A percentile compares a stretch with the other conserved stretches of the same genome.
Conservation (phyloP, 2,797 vertebrate genomes). For the Arctocebus calabarensis region DNA sequence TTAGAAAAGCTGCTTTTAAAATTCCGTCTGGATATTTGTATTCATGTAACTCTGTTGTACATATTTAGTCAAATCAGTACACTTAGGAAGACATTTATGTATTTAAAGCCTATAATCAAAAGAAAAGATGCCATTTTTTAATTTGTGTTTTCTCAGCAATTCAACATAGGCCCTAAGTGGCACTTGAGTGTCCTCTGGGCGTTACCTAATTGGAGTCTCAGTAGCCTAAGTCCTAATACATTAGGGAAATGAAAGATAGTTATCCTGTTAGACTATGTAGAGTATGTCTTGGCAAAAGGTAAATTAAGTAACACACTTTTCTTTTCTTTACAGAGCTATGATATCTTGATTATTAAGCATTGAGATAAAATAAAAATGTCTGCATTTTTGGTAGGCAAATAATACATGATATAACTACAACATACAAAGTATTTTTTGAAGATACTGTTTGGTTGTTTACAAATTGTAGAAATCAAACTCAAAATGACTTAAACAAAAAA, state of each 20-base stretch:
- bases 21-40: background rate
- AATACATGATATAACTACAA: background rate
- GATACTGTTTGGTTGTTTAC: background rate
- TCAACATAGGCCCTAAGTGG: background rate
- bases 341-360: background rate
- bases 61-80: constrained; percentile 20
- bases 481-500: background rate
- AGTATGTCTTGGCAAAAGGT: constrained; percentile 20
- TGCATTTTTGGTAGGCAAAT: background rate
- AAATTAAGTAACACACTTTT: background rate
- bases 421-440: constrained; percentile 54
- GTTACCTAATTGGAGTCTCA: background rate
- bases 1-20: background rate
- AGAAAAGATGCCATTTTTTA: background rate
- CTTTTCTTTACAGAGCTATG: background rate
- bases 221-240: background rate
- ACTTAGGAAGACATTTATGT: background rate
- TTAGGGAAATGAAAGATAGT: background rate
- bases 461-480: background rate
- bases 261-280: background rate
- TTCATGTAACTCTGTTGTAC: background rate
- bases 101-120: background rate
- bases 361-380: background rate
- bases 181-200: background rate
- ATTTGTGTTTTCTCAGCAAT: background rate